A percentile compares a stretch with the other conserved stretches of the same genome.
Evolutionary conservation across 2,888 invertebrate species (phyloP).

Genomic region (Sesia bembeciformis): DNA sequence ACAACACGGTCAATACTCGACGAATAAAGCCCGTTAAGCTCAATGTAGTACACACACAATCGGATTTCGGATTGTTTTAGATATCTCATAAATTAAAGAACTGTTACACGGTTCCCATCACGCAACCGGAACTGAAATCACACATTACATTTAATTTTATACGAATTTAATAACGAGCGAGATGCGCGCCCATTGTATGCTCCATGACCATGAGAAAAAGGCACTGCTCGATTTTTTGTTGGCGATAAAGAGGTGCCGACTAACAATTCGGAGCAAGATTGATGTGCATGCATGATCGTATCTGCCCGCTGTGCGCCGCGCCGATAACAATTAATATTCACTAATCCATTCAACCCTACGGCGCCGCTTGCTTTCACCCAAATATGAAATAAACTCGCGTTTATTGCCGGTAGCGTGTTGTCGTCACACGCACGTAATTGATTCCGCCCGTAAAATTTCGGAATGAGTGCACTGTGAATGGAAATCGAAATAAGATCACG

Average conservation of each 20-base stretch:
- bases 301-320: constrained; percentile 55
- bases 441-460: constrained; percentile 66
- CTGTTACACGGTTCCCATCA: constrained; percentile 62
- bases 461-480: constrained; percentile 49
- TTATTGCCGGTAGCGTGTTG: constrained; percentile 47
- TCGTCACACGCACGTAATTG: constrained; percentile 61
- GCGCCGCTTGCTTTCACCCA: constrained; percentile 29
- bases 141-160: constrained; percentile 73
- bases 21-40: no score
- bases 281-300: constrained; percentile 57
- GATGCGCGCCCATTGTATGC: constrained; percentile 57
- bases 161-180: constrained; percentile 73
- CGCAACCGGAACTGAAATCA: constrained; percentile 68
- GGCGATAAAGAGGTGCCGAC: constrained; percentile 70
- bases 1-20: no score
- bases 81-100: constrained; percentile 22
- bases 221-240: constrained; percentile 51
- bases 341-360: constrained; percentile 57
- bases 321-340: constrained; percentile 61
- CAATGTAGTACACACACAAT: no score
- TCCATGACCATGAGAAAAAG: constrained; percentile 59
- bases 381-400: constrained; percentile 11
- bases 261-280: constrained; percentile 57
- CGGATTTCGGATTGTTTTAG: not conserved
- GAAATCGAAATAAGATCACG: constrained; percentile 59